Conservation (phyloP, 2,888 invertebrate genomes). For the Lithophane semibrunnea region DNA sequence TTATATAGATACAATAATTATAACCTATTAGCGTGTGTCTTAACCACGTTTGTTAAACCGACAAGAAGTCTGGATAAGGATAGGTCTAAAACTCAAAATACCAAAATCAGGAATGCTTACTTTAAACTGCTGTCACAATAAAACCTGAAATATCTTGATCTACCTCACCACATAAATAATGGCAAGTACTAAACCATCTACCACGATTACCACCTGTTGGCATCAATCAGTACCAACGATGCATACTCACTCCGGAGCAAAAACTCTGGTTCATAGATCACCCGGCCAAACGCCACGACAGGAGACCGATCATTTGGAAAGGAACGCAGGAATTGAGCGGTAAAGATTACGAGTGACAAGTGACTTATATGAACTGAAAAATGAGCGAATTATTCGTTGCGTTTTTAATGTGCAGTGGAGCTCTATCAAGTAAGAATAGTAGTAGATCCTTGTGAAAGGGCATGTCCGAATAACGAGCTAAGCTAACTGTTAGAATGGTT, state of each 20-base stretch:
- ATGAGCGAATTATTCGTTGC: slow-evolving; percentile 1
- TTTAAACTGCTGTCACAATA: slow-evolving; percentile 4
- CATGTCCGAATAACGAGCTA: too few relatives aligned
- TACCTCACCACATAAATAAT: slow-evolving; percentile 27
- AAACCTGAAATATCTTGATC: slow-evolving; percentile 12
- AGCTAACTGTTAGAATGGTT: neutral
- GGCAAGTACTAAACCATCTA: neutral
- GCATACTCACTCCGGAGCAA: slow-evolving; percentile 26
- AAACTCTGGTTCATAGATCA: slow-evolving; percentile 40
- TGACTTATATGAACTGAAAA: neutral
- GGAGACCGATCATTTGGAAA: slow-evolving; percentile 30
- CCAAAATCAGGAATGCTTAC: neutral
- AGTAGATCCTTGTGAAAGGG: neutral
- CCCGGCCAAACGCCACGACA: slow-evolving; percentile 12
- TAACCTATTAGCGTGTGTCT: neutral
- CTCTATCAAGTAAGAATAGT: neutral
- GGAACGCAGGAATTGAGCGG: slow-evolving; percentile 26
- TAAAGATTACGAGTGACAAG: slow-evolving; percentile 21
- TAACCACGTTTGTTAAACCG: too few relatives aligned
- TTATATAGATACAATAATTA: too few relatives aligned
- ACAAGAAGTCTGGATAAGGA: too few relatives aligned
- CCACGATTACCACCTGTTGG: slow-evolving; percentile 30
- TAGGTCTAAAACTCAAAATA: neutral
- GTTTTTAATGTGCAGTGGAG: neutral
- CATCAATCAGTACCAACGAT: slow-evolving; percentile 34